Base-by-base conservation (phyloP, 2,797 vertebrate species). In the Pangasius sanitwongsei region DNA sequence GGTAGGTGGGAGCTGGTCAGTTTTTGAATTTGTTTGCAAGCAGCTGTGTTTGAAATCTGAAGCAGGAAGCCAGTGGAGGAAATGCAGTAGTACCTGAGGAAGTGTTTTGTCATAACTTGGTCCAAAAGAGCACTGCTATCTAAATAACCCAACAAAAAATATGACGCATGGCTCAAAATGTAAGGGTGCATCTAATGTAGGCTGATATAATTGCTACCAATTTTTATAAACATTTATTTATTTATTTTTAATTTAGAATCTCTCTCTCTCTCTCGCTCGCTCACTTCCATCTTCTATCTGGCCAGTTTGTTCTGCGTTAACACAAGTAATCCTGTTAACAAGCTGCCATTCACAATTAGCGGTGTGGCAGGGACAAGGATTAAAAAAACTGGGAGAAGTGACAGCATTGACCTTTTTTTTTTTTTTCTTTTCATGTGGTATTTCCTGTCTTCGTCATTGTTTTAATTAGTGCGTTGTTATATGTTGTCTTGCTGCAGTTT, bases 271-370 rank as follows among this genome's bases (percentile, higher is more conserved):
- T 44, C 15, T 74, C 37, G 1, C 9, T 74, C 37, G 15, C 5
- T 31, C 44, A 12, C 25, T 48, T 78, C 48, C 15, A 31, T 80
- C 50, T 80, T 53, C 28, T 57, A 0, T 34, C 7, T 16, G 34
- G 50, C 16, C 50, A 0, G n/a, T 9, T 25, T 82, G 18, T 15
- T 37, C 31, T 37, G 53, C 4, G 16, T 57, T 53, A 57, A 80
- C 77, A 20, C 50, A 18, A 80, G 53, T 82, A 82, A 81, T 81
- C 78, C 78, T 23, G 78, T 81, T 59, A 57, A 34, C 78, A 57
- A 23, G 3, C 78, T 78, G 50, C 50, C n/a, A 23, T 81, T 81
- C 78, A 37, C 53, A 81, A 61, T 41, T 82, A 41, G 53, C 59
- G 16, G 1, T 41, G 11, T 7, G 34, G 31, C 80, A 59, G 9